Base-by-base conservation (phyloP, 2,113 vertebrate species). In the Corythornis vintsioides region DNA sequence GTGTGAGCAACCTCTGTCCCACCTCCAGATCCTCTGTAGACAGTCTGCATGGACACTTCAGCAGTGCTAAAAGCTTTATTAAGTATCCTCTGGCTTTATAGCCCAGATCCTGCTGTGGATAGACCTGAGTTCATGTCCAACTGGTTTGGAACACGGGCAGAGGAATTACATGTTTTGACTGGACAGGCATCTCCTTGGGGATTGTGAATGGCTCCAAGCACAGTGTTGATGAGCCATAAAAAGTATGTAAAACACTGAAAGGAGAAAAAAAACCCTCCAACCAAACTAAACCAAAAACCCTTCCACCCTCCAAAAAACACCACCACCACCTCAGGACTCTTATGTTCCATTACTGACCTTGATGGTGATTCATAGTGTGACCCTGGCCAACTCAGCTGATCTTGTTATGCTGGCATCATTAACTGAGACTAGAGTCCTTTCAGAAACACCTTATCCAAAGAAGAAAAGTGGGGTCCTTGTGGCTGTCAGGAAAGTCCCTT, bases 161-260 rank as follows among this genome's bases (percentile, higher is more conserved):
- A 76, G 42, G 50, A 71, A 83, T 6, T 18, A 7, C 8, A 18
- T 82, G 85, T 91, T 94, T 89, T 94, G 66, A 78, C 61, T 48
- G 45, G 86, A 86, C 28, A 57, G 10, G 53, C n/a, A 13, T 52
- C 31, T 73, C 11, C 43, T 48, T 19, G 73, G 47, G 47, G 40
- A 83, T 82, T 56, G 66, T 47, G 53, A 10, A 38, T 56, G 28
- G 14, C 38, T 94, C 66, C 73, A 71, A 71, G 35, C 17, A 42
- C 28, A 11, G 47, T 5, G 59, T 33, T 66, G 73, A 57, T 86
- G 86, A 82, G n/a, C 66, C 78, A 69, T 56, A 61, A 48, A 90
- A 90, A 91, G 6, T 17, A 20, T 7, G 13, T 47, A 26, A 85
- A 61, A 69, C 10, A 31, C 10, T 35, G 16, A 52, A 78, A 4